Percentiles rank a stretch among this genome's conserved stretches.
These are phyloP conservation scores for Sarcophaga carnaria DNA, from an alignment of 2,888 invertebrate species.

Conservation along the genomic window DNA sequence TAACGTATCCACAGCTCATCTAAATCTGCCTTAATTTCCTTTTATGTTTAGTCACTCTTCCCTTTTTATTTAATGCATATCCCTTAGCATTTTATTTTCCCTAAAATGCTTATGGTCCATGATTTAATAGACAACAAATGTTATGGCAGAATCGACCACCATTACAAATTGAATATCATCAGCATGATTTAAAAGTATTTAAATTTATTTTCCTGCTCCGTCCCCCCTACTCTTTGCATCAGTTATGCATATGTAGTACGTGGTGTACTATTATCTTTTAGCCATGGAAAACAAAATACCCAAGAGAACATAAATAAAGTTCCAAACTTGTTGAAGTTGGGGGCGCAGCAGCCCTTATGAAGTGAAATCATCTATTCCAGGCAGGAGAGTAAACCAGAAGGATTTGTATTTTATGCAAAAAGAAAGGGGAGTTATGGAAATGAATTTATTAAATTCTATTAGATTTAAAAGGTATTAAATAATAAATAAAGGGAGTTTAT, in stretches of 20 bases:
- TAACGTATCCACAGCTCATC: no score
- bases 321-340: background rate
- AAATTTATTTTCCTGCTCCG: slow-evolving; percentile 18
- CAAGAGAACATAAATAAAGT: background rate
- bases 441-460: slow-evolving; percentile 65
- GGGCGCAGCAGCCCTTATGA: background rate
- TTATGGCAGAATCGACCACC: slow-evolving; percentile 71
- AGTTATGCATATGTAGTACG: background rate
- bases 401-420: background rate
- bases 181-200: slow-evolving; percentile 71
- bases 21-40: background rate
- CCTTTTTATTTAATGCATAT: background rate
- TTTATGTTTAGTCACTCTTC: background rate
- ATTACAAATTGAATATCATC: slow-evolving; percentile 78
- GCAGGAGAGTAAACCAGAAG: background rate
- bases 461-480: slow-evolving; percentile 58
- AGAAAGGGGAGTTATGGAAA: slow-evolving; percentile 54
- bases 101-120: slow-evolving; percentile 25
- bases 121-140: slow-evolving; percentile 48
- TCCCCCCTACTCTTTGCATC: background rate
- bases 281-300: background rate
- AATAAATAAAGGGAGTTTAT: background rate
- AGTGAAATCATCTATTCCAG: background rate
- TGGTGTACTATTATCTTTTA: background rate
- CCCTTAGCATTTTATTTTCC: background rate